Percentiles rank a stretch among this genome's conserved stretches.
phyloP scores from a whole-genome alignment of 1,140 invertebrate genomes.

The Catajapyx aquilonaris region DNA sequence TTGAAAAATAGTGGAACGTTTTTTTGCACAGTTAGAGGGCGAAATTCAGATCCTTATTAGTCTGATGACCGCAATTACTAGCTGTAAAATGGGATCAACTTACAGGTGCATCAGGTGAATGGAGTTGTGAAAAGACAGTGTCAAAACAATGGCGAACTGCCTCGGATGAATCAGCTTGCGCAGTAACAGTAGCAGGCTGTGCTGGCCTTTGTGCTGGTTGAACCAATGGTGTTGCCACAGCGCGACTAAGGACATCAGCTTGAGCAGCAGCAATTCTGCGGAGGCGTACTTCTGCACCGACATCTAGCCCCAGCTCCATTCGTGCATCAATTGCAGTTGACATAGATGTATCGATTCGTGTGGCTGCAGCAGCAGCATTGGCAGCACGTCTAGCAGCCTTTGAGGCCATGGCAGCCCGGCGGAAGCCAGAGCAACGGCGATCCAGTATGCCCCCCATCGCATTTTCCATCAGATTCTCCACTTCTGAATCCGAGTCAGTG shows the following conservation, averaged over 20 bases:
- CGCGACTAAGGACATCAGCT: slow-evolving; percentile 30
- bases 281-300: slow-evolving; percentile 43
- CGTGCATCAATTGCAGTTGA: slow-evolving; percentile 54
- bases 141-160: slow-evolving; percentile 51
- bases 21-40: background rate
- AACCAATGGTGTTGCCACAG: slow-evolving; percentile 16
- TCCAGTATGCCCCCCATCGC: no score
- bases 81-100: background rate
- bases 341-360: no score
- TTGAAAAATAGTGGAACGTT: background rate
- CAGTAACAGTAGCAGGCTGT: slow-evolving; percentile 10
- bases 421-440: no score
- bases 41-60: no score
- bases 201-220: background rate
- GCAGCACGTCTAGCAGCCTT: no score
- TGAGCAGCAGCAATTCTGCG: slow-evolving; percentile 37
- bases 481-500: no score
- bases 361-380: no score
- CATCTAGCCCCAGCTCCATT: slow-evolving; percentile 49
- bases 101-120: slow-evolving; percentile 18
- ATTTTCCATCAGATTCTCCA: no score
- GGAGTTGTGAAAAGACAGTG: slow-evolving; percentile 38
- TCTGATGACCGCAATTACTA: background rate
- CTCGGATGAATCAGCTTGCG: slow-evolving; percentile 22
- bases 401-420: no score